Base-by-base conservation (phyloP, 2,888 invertebrate genomes). In the Kuschelorhynchus macadamiae region DNA sequence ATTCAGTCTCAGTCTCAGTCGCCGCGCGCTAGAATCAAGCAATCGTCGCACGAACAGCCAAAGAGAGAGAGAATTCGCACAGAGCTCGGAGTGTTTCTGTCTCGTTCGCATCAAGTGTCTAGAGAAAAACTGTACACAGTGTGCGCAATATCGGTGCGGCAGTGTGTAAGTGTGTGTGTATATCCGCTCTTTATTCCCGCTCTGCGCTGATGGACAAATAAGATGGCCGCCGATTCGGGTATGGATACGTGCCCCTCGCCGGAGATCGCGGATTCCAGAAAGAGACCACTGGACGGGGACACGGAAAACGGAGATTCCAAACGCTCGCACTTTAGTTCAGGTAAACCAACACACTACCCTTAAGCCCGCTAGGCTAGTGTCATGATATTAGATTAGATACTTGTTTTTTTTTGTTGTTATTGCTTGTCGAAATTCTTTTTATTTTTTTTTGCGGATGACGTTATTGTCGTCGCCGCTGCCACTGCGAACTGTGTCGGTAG, bases 221-320 rank as follows among this genome's bases (percentile, higher is more conserved):
- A 91, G 88, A 94, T 94, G 93, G 94, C 93, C 88, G 93, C 93
- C 87, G 94, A 94, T 88, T 92, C 92, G 88, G 92, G 92, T 89
- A 94, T 94, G 93, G 94, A 94, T 89, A 92, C 94, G 89, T 94
- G 94, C 89, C 92, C 94, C 86, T 94, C 94, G 88, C 94, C 94
- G 86, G 94, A 94, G 89, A 93, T 92, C 86, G 89, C 91, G 78
- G 94, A 94, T 88, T 94, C 94, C 86, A 91, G 94, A 86, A 94
- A 94, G 88, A 90, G 94, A 85, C 94, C 94, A 80, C 89, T 93
- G 82, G 94, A 94, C 87, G 90, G 90, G 77, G 94, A 94, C 86
- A 90, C 90, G 80, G 94, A 94, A 86, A 93, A 93, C 88, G 93
- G 93, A 83, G 91, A 93, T 84, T 92, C 92, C 80, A 94, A 94